A percentile compares a stretch with the other conserved stretches of the same genome.
phyloP scores from a whole-genome alignment of 2,113 vertebrate species.

The Jaculus jaculus region DNA sequence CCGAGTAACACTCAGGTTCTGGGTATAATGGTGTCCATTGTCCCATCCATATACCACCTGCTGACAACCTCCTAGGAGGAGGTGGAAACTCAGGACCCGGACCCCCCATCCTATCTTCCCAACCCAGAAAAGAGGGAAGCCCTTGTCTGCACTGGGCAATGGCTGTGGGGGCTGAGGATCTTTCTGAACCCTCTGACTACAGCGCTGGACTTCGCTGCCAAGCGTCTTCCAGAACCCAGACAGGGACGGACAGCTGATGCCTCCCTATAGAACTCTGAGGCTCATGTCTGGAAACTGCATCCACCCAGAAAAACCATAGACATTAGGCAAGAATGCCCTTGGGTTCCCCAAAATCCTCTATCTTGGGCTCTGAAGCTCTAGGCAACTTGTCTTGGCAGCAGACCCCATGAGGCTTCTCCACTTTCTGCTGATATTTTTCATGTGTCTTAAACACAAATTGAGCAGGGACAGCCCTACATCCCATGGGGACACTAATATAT shows the following conservation, averaged over 20 bases:
- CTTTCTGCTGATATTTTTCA: not conserved
- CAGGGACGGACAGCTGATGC: not conserved
- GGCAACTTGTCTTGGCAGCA: no score
- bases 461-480: accelerated
- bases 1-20: no score
- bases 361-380: not conserved
- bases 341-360: not conserved
- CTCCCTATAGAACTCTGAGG: not conserved
- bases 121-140: not conserved
- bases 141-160: no score
- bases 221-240: not conserved
- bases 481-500: not conserved
- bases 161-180: not conserved
- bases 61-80: not conserved
- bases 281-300: no score
- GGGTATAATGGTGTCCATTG: not conserved
- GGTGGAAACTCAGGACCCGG: not conserved
- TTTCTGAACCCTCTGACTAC: not conserved
- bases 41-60: no score
- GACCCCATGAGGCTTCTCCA: not conserved
- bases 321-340: no score
- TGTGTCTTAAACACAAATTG: not conserved
- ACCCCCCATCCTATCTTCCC: not conserved
- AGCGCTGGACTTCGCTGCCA: no score
- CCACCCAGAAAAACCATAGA: not conserved